phyloP scores from a whole-genome alignment of 2,113 vertebrate species.

The Dipodomys stephensi region DNA sequence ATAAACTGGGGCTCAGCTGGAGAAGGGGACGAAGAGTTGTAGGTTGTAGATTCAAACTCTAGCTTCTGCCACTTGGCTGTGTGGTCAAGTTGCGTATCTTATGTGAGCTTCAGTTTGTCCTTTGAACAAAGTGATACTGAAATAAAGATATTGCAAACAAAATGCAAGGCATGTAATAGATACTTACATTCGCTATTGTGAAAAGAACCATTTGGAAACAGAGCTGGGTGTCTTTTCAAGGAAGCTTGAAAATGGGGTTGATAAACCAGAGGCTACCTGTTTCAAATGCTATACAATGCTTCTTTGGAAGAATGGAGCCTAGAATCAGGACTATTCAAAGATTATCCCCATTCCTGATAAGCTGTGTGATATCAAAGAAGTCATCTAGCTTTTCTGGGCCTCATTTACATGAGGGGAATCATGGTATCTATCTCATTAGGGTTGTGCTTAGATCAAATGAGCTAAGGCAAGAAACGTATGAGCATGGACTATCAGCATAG shows the following conservation, averaged over 20 bases:
- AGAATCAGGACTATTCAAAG: neutral
- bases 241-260: neutral
- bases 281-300: neutral
- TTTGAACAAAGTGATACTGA: neutral
- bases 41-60: neutral
- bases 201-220: conserved; percentile 45
- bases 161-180: neutral
- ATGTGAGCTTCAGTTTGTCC: neutral
- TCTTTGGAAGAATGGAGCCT: neutral
- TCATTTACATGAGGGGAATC: neutral
- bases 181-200: neutral
- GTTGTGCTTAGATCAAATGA: neutral
- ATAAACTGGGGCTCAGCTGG: neutral
- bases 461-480: neutral
- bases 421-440: neutral
- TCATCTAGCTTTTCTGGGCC: neutral
- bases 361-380: neutral
- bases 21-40: neutral
- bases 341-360: neutral
- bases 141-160: conserved; percentile 20
- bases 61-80: neutral
- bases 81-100: neutral
- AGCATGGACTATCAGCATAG: neutral
- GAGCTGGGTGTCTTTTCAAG: neutral
- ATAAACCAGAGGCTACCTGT: neutral